A percentile compares a stretch with the other conserved stretches of the same genome.
Conservation (phyloP, 2,888 invertebrate species). For the Nomada flava region DNA sequence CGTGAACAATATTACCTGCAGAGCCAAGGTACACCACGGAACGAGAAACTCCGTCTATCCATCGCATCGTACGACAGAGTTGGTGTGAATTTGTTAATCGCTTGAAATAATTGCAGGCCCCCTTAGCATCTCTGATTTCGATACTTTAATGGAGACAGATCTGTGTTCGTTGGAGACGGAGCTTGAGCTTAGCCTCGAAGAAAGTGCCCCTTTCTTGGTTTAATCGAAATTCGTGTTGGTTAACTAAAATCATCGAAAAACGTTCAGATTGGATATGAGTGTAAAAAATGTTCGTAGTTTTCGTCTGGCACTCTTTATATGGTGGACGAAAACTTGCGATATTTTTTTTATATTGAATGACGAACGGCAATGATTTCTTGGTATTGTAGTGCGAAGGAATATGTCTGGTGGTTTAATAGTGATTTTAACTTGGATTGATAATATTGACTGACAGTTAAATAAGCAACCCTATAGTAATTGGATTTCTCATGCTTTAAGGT, state of each 20-base stretch:
- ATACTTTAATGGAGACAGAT: slow-evolving; percentile 27
- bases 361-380: neutral
- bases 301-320: neutral
- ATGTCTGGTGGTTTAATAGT: neutral
- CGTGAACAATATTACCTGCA: slow-evolving; percentile 69
- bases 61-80: slow-evolving; percentile 1
- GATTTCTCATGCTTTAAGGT: no score
- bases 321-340: no score
- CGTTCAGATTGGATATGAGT: neutral
- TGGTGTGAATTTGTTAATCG: slow-evolving; percentile 56
- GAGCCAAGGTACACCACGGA: neutral
- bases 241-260: slow-evolving; percentile 19
- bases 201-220: neutral
- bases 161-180: slow-evolving; percentile 36
- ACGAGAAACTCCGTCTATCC: neutral
- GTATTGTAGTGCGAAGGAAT: no score
- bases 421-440: no score
- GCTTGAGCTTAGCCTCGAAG: neutral
- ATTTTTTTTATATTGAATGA: no score
- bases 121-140: slow-evolving; percentile 28
- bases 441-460: no score
- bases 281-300: neutral
- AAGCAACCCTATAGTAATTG: no score
- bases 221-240: slow-evolving; percentile 13
- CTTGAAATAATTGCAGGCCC: slow-evolving; percentile 47